Evolutionary conservation across 2,113 vertebrate genomes (phyloP).

Genomic region (Nothobranchius furzeri): DNA sequence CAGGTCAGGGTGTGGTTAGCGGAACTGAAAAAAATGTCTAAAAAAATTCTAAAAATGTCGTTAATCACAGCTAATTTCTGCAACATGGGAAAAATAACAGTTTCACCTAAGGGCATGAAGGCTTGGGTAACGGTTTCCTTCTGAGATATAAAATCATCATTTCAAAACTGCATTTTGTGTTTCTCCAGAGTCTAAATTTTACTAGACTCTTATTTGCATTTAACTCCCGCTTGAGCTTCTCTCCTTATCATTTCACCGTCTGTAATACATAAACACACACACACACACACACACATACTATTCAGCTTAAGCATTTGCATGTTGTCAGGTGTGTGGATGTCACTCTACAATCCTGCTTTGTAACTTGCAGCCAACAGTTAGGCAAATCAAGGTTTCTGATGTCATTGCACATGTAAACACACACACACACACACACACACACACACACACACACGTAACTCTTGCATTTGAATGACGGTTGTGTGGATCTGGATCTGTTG

Average conservation of each 20-base stretch:
- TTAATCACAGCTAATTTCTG: too few relatives aligned
- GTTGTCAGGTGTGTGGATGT: constrained; percentile 19
- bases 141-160: too few relatives aligned
- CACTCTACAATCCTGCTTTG: constrained; percentile 60
- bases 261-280: constrained; percentile 25
- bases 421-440: constrained; percentile 12
- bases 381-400: constrained; percentile 54
- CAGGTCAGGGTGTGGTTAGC: too few relatives aligned
- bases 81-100: too few relatives aligned
- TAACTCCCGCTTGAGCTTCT: constrained; percentile 46
- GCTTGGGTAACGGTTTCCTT: too few relatives aligned
- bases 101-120: too few relatives aligned
- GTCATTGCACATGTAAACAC: constrained; percentile 40
- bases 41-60: too few relatives aligned
- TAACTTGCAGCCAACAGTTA: constrained; percentile 49
- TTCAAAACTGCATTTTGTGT: neutral
- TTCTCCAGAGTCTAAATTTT: constrained; percentile 25
- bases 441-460: neutral
- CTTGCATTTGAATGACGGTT: neutral
- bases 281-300: constrained; percentile 25
- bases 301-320: constrained; percentile 63
- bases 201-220: constrained; percentile 18
- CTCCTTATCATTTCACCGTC: constrained; percentile 6
- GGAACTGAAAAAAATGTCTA: too few relatives aligned
- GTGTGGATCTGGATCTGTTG: too few relatives aligned